Base-by-base conservation (phyloP, 2,888 invertebrate species). In the Sesia bembeciformis region DNA sequence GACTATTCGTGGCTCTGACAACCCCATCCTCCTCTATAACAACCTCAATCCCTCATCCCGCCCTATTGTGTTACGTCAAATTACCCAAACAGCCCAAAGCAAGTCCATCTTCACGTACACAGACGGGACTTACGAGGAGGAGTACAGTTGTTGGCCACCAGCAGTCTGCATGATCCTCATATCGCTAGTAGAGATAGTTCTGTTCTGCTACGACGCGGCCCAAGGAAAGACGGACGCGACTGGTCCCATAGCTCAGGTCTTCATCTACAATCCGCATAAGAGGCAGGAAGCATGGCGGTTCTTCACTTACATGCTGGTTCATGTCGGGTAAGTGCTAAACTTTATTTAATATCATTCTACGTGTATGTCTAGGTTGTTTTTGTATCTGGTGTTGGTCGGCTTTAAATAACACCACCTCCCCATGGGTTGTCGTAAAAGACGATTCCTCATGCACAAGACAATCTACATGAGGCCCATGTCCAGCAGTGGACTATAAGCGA, bases 221-320 rank as follows among this genome's bases (percentile, higher is more conserved):
- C 76, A 84, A 40, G 86, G 86, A n/a, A 74, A 78, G 65, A 81
- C 77, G 0, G 76, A 82, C 52, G 89, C 91, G 40, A 90, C 94
- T 40, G 96, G 97, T 0, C 96, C 97, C 0, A 92, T 95, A 42
- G 94, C 96, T 5, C 93, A 93, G 54, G 80, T 94, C 3, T 93
- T 98, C 63, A 96, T 98, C 61, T 98, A 97, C 82, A 94, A 96
- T 84, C 98, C 98, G 0, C 91, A 93, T 58, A 93, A 93, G 70
- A 91, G 98, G 58, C 91, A 93, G 54, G 95, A 99, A 84, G 94
- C 94, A 0, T 99, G 99, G 99, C 91, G 99, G 68, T 99, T 94
- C 78, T 68, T 98, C 52, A 95, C 96, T 0, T 99, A 99, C 76
- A 98, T 98, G 97, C 94, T 98, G 76, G 96, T 98, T 39, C 98